Evolutionary conservation across 2,797 vertebrate genomes (phyloP).

Genomic region (Furcifer pardalis): DNA sequence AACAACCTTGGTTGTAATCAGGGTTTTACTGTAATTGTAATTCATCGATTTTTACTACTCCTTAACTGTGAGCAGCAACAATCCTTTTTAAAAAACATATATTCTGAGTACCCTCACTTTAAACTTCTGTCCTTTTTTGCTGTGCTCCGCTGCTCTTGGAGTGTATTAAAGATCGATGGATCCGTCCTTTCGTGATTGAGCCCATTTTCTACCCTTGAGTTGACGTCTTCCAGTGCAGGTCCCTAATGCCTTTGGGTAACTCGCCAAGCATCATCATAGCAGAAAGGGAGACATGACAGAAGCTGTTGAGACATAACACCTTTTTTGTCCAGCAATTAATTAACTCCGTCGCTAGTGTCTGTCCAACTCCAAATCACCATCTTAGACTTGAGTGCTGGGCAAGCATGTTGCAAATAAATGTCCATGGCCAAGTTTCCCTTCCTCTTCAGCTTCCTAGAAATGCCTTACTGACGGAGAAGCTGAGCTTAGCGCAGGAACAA

Average conservation of each 20-base stretch:
- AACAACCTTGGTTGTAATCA: no score
- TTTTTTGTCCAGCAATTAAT: background rate
- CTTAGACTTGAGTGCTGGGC: background rate
- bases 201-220: background rate
- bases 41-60: no score
- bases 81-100: no score
- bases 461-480: background rate
- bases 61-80: no score
- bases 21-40: no score
- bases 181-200: no score
- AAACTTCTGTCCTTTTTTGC: no score
- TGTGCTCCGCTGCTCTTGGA: no score
- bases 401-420: background rate
- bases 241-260: background rate
- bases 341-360: background rate
- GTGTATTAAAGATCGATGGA: no score
- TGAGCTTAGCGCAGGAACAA: background rate
- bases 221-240: background rate
- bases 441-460: background rate
- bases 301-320: background rate
- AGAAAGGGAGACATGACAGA: background rate
- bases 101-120: no score
- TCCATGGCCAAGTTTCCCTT: background rate
- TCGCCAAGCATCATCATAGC: background rate
- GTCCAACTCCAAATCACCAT: background rate